Conservation (phyloP, 2,113 vertebrate species). For the Antechinus stuartii region DNA sequence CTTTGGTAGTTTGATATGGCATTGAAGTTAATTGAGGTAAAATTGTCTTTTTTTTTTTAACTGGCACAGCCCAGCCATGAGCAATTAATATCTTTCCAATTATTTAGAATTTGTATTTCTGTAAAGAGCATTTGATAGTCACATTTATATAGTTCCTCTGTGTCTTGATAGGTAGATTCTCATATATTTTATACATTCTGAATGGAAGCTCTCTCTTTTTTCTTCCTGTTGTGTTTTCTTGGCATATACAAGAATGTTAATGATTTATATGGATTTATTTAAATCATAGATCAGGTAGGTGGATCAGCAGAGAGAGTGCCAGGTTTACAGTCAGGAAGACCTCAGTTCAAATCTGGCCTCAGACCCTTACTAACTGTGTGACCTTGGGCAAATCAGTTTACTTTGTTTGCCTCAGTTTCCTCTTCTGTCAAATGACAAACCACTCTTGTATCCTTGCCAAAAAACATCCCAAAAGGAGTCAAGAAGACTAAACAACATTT, state of each 20-base stretch:
- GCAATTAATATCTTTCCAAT: neutral
- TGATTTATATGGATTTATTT: neutral
- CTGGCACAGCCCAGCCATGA: neutral
- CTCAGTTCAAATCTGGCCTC: neutral
- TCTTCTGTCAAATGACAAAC: neutral
- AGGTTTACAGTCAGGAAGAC: no score
- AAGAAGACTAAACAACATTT: neutral
- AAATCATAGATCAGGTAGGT: neutral
- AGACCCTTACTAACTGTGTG: neutral
- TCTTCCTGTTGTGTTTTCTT: neutral
- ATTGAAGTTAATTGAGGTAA: neutral
- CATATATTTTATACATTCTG: neutral
- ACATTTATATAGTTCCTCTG: neutral
- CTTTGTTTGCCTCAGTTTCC: neutral
- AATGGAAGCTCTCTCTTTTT: neutral
- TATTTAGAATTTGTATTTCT: neutral
- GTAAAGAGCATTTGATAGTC: neutral
- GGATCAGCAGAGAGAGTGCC: no score
- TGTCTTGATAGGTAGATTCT: neutral
- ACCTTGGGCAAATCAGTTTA: neutral
- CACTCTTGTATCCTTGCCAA: neutral
- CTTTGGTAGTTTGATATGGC: neutral
- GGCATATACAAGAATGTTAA: neutral
- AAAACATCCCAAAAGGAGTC: neutral
- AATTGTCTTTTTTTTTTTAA: neutral